A percentile compares a stretch with the other conserved stretches of the same genome.
Conservation (phyloP, 2,888 invertebrate species). For the Cataglyphis cursor region DNA sequence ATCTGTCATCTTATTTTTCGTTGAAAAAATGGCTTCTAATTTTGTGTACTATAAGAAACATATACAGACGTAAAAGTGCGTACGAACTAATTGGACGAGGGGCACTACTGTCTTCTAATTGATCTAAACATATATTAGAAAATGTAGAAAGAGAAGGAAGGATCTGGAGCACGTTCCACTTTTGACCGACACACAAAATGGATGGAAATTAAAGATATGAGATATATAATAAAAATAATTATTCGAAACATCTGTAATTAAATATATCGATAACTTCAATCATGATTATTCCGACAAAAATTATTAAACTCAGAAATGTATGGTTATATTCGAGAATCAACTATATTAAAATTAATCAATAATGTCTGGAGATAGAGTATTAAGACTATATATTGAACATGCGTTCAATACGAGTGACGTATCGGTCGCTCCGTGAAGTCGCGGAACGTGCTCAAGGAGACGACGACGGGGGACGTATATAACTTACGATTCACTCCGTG, state of each 20-base stretch:
- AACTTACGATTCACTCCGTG: slow-evolving; percentile 86
- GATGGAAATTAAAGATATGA: neutral
- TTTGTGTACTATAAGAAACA: neutral
- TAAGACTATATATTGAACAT: neutral
- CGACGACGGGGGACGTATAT: slow-evolving; percentile 63
- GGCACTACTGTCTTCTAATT: slow-evolving; percentile 49
- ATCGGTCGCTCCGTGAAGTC: slow-evolving; percentile 48
- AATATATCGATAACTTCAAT: neutral
- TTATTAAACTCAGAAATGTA: too few relatives aligned
- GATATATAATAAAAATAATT: neutral
- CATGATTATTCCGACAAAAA: neutral
- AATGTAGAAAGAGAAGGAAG: slow-evolving; percentile 53
- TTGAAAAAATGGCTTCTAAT: slow-evolving; percentile 17
- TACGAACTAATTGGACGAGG: slow-evolving; percentile 29
- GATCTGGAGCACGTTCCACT: slow-evolving; percentile 61
- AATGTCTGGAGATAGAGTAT: neutral
- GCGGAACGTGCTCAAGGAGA: slow-evolving; percentile 64
- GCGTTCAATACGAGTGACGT: slow-evolving; percentile 24
- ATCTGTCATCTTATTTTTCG: neutral
- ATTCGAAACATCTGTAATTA: neutral
- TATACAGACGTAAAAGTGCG: neutral
- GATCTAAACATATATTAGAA: slow-evolving; percentile 57
- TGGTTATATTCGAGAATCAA: neutral
- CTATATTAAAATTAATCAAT: neutral
- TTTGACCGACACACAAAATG: neutral